phyloP scores from a whole-genome alignment of 30 jellyfish, hydroid and myxozoan genomes.

The Aurelia aurita region DNA sequence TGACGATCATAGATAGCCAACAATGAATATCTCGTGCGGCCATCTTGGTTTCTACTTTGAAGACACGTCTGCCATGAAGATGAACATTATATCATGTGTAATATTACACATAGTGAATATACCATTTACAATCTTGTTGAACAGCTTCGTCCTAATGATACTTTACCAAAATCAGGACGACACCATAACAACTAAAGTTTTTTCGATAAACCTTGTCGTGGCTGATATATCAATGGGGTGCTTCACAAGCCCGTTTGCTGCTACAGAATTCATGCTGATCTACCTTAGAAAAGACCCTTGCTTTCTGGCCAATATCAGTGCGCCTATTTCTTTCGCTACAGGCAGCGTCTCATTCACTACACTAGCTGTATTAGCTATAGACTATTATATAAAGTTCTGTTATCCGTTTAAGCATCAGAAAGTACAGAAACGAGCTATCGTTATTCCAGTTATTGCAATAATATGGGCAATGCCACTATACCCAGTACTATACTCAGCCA shows the following conservation, averaged over 20 bases:
- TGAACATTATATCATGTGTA: conserved; percentile 13
- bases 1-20: too few relatives aligned
- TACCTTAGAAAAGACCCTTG: conserved; percentile 31
- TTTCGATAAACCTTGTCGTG: conserved; percentile 31
- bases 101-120: conserved; percentile 3
- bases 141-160: conserved; percentile 29
- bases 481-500: conserved; percentile 33
- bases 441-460: not conserved
- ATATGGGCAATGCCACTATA: conserved; percentile 44
- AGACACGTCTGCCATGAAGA: conserved; percentile 23
- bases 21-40: conserved; percentile 38
- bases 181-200: conserved; percentile 12
- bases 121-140: conserved; percentile 36
- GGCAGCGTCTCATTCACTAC: conserved; percentile 49
- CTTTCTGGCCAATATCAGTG: conserved; percentile 14
- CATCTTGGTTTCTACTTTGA: conserved; percentile 45
- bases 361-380: conserved; percentile 44
- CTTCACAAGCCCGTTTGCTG: conserved; percentile 49
- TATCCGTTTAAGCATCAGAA: conserved; percentile 43
- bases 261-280: conserved; percentile 26
- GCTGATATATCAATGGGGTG: conserved; percentile 44
- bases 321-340: conserved; percentile 33
- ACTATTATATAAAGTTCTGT: conserved; percentile 37
- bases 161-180: conserved; percentile 3
- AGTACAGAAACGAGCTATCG: conserved; percentile 9